Evolutionary conservation across 1,140 invertebrate species (phyloP), one percentile per base, ranked within the genome.

Genomic region (Diorhabda elongata): DNA sequence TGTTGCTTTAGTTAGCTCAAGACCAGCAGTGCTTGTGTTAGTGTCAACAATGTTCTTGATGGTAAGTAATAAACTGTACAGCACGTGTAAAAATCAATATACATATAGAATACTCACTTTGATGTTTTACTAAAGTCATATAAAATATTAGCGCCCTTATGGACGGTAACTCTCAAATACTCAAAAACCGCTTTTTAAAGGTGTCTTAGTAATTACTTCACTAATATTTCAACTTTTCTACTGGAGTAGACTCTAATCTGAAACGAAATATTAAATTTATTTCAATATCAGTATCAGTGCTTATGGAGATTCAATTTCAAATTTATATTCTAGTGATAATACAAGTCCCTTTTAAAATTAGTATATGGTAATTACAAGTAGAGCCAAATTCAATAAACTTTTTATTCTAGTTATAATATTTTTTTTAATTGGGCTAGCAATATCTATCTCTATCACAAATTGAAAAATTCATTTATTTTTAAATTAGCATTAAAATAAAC

Each of bases 141-240:
- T 91, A 91, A 91, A 89, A 89, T 86, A 87, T 86, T 91, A 89
- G 87, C 89, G 89, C 89, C 89, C 89, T 86, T 83, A 83, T 88
- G 89, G 89, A 91, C 89, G 89, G 42, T 56, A 60, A 60, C 65
- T 67, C 45, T 52, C 42, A 60, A 41, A 60, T 5, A 60, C n/a
- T 4, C n/a, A 52, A 52, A 52, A 52, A 8, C 47, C n/a, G 6
- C n/a, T n/a, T 52, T 6, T 52, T 52, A 52, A 52, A 52, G 6
- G n/a, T 52, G 47, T 52, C 6, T 52, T 52, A 6, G 6, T 8
- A 52, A 52, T 52, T 6, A 52, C 6, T 4, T 52, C n/a, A 52
- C 47, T 6, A 52, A 52, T 52, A 52, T 52, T n/a, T 52, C 6
- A 52, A 52, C 6, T 8, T 52, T n/a, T 52, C 47, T 52, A 52